phyloP scores from a whole-genome alignment of 2,888 invertebrate genomes.

The Diabrotica balteata region DNA sequence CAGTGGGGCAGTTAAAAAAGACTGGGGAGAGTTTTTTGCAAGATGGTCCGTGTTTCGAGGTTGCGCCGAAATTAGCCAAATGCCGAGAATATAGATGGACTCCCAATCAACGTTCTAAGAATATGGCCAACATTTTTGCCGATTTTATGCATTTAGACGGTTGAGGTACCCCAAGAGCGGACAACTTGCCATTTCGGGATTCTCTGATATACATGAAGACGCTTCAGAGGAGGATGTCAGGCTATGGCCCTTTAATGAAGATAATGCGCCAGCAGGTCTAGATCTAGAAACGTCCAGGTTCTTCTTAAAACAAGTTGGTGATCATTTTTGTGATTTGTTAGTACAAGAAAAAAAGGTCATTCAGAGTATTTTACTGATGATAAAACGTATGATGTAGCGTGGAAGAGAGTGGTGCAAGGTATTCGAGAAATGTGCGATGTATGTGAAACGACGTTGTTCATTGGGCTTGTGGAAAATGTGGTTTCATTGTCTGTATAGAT shows the following conservation, averaged over 20 bases:
- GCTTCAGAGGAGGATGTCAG: conserved; percentile 83
- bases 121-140: conserved; percentile 91
- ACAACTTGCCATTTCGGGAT: conserved; percentile 88
- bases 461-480: conserved; percentile 96
- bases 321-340: conserved; percentile 93
- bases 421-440: conserved; percentile 98
- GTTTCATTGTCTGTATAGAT: conserved; percentile 95
- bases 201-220: conserved; percentile 90
- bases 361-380: conserved; percentile 82
- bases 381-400: conserved; percentile 89
- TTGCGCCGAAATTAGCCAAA: conserved; percentile 86
- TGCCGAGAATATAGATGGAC: conserved; percentile 95
- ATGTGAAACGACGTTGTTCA: conserved; percentile 97
- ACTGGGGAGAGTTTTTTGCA: conserved; percentile 86
- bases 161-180: conserved; percentile 89
- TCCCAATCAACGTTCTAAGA: conserved; percentile 81
- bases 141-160: conserved; percentile 94
- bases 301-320: conserved; percentile 86
- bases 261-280: conserved; percentile 73
- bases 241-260: conserved; percentile 83
- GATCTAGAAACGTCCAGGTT: conserved; percentile 89
- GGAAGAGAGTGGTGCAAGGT: conserved; percentile 95
- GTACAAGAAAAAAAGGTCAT: conserved; percentile 88
- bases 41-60: conserved; percentile 87
- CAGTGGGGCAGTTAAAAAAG: conserved; percentile 72